A percentile compares a stretch with the other conserved stretches of the same genome.
Conservation (phyloP, 1,140 invertebrate species). For the Danaus melanippus region DNA sequence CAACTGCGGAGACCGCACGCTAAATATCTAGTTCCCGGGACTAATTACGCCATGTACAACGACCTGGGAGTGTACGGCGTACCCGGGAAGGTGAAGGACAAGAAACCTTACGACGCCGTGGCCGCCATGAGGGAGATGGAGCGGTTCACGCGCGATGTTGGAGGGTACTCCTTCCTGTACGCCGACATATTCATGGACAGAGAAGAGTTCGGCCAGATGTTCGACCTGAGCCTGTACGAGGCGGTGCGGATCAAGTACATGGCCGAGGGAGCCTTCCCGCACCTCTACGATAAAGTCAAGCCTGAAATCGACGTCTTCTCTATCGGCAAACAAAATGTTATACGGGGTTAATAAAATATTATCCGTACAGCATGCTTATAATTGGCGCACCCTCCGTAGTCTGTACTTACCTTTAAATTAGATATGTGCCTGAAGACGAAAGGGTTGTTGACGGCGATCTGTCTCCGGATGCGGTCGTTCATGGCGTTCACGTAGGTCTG, state of each 20-base stretch:
- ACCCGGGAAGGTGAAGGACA: conserved; percentile 76
- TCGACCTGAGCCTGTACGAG: conserved; percentile 86
- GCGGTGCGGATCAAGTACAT: conserved; percentile 75
- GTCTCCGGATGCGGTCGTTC: conserved; percentile 96
- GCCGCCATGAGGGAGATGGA: conserved; percentile 68
- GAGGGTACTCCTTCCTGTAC: conserved; percentile 80
- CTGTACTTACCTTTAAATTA: conserved; percentile 88
- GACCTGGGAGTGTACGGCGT: conserved; percentile 87
- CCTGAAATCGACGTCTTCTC: conserved; percentile 80
- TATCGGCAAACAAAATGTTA: conserved; percentile 73
- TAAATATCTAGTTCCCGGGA: conserved; percentile 76
- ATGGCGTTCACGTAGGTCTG: conserved; percentile 99
- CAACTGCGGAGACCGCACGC: conserved; percentile 71
- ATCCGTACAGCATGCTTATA: not conserved
- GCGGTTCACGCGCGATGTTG: conserved; percentile 73
- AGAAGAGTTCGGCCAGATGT: conserved; percentile 86
- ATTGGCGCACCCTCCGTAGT: not conserved
- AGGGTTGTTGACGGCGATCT: conserved; percentile 98
- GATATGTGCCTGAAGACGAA: conserved; percentile 99
- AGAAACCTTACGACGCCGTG: conserved; percentile 71
- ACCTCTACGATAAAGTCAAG: conserved; percentile 88
- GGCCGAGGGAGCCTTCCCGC: conserved; percentile 83
- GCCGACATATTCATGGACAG: conserved; percentile 87
- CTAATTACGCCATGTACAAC: conserved; percentile 79
- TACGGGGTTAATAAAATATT: not conserved